Percentiles rank a stretch among this genome's conserved stretches.
phyloP scores from a whole-genome alignment of 2,888 invertebrate species.

The Notodonta ziczac region DNA sequence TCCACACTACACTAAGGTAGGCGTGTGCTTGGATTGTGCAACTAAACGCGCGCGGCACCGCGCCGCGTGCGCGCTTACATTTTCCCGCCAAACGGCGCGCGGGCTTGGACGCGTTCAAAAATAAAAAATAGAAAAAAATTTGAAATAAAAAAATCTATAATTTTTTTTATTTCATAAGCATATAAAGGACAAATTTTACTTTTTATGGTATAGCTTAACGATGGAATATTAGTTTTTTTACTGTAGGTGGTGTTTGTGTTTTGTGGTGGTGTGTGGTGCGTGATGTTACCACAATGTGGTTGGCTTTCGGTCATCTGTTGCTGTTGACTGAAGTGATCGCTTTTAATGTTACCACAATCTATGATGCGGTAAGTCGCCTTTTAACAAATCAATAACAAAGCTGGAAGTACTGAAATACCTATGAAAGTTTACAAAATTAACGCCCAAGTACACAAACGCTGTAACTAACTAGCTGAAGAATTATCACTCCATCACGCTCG shows the following conservation, averaged over 20 bases:
- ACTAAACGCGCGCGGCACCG: slow-evolving; percentile 64
- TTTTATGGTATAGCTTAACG: too few species aligned
- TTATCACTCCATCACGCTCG: too few species aligned
- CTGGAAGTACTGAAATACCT: neutral
- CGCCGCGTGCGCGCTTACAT: slow-evolving; percentile 70
- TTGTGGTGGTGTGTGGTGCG: slow-evolving; percentile 47
- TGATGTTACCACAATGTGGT: slow-evolving; percentile 75
- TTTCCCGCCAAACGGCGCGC: slow-evolving; percentile 75
- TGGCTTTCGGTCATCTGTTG: slow-evolving; percentile 64
- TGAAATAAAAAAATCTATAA: slow-evolving; percentile 7
- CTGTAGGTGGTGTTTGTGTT: slow-evolving; percentile 43
- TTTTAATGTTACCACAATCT: slow-evolving; percentile 61
- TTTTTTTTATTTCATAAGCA: too few species aligned
- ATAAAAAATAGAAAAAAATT: slow-evolving; percentile 21
- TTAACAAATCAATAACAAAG: neutral
- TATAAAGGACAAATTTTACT: too few species aligned
- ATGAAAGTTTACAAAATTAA: neutral
- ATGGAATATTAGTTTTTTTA: slow-evolving; percentile 14
- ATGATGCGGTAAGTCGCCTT: slow-evolving; percentile 60
- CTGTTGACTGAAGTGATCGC: slow-evolving; percentile 62
- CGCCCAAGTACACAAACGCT: too few species aligned
- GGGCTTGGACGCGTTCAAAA: slow-evolving; percentile 58
- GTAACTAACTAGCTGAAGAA: too few species aligned
- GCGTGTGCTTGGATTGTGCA: slow-evolving; percentile 67
- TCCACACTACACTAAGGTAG: slow-evolving; percentile 49